Conservation (phyloP, 2,797 vertebrate genomes). For the Novumbra hubbsi region DNA sequence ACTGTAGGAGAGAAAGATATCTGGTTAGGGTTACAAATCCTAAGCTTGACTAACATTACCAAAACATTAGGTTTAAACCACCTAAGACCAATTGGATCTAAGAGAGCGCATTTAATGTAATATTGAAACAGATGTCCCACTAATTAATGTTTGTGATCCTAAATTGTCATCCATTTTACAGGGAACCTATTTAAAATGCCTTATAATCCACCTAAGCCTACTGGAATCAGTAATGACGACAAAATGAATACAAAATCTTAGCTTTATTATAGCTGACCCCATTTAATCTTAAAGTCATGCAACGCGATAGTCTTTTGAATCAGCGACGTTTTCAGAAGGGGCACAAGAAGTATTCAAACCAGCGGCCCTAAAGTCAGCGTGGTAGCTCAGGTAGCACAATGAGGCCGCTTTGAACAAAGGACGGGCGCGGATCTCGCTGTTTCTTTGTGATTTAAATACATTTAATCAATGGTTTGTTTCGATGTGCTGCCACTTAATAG, state of each 20-base stretch:
- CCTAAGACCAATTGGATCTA: constrained; percentile 49
- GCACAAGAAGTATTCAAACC: constrained; percentile 67
- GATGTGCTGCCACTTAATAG: constrained; percentile 79
- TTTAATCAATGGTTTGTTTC: constrained; percentile 86
- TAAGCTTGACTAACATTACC: constrained; percentile 42
- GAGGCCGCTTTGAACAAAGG: constrained; percentile 72
- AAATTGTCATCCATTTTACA: constrained; percentile 66
- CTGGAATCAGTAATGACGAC: constrained; percentile 71
- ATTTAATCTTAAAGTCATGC: constrained; percentile 71
- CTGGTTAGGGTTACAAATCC: constrained; percentile 31
- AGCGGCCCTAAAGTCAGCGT: constrained; percentile 71
- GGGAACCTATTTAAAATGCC: constrained; percentile 72
- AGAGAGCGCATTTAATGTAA: constrained; percentile 4
- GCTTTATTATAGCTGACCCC: constrained; percentile 70
- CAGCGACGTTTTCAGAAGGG: not conserved
- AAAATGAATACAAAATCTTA: constrained; percentile 75
- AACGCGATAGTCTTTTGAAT: constrained; percentile 64
- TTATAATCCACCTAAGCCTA: constrained; percentile 66
- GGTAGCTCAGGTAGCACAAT: constrained; percentile 70
- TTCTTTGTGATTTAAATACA: constrained; percentile 84
- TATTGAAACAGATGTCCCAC: constrained; percentile 17
- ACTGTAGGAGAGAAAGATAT: constrained; percentile 5
- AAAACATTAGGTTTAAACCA: constrained; percentile 50
- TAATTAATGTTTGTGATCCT: constrained; percentile 71
- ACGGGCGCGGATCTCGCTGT: constrained; percentile 74